These are phyloP conservation scores for Maniola jurtina DNA, from an alignment of 1,140 invertebrate genomes.

Conservation along the genomic window DNA sequence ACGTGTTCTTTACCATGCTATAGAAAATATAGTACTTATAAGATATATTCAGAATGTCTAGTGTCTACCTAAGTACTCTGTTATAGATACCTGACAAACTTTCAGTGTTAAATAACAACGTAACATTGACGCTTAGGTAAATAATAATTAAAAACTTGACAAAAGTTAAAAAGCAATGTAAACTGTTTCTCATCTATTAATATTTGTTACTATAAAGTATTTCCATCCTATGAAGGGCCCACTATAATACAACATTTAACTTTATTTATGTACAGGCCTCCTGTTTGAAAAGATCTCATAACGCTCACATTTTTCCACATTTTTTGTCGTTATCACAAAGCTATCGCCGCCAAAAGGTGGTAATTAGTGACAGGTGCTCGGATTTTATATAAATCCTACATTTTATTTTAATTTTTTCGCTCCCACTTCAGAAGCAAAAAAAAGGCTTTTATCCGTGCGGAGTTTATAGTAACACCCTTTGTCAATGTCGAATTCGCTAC, in stretches of 20 bases:
- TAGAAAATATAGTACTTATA: too few species aligned
- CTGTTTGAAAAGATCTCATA: slow-evolving; percentile 45
- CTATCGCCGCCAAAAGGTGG: slow-evolving; percentile 71
- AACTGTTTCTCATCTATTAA: too few species aligned
- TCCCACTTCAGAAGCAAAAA: slow-evolving; percentile 44
- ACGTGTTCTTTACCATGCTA: too few species aligned
- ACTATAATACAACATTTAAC: slow-evolving; percentile 20
- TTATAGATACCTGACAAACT: too few species aligned
- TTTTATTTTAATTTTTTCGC: slow-evolving; percentile 55
- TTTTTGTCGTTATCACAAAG: slow-evolving; percentile 56
- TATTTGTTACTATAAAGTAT: background rate
- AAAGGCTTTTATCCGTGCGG: slow-evolving; percentile 48
- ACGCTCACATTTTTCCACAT: slow-evolving; percentile 38
- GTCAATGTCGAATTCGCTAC: slow-evolving; percentile 70
- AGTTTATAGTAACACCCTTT: slow-evolving; percentile 69
- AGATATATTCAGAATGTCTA: too few species aligned
- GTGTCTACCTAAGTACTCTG: too few species aligned
- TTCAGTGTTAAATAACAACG: too few species aligned
- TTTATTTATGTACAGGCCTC: slow-evolving; percentile 45
- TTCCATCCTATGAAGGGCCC: slow-evolving; percentile 6
- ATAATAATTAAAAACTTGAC: too few species aligned
- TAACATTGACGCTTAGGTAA: too few species aligned
- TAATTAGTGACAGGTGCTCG: slow-evolving; percentile 74
- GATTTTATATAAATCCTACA: slow-evolving; percentile 65
- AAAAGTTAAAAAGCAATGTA: too few species aligned